Evolutionary conservation across 1,140 invertebrate species (phyloP).

Genomic region (Galleria mellonella): DNA sequence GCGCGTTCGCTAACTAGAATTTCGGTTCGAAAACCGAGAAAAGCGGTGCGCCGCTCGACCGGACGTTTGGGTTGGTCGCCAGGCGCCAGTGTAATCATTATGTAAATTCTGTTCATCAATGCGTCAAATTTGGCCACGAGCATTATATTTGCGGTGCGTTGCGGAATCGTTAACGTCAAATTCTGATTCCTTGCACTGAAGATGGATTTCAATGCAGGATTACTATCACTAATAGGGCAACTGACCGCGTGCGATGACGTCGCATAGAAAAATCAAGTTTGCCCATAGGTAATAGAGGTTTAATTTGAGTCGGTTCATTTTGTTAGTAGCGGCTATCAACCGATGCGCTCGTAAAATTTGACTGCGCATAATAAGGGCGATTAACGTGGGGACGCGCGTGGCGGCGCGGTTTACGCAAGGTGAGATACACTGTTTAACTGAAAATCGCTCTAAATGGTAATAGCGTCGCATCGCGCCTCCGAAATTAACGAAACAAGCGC

Average conservation of each 20-base stretch:
- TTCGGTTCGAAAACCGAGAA: slow-evolving; percentile 70
- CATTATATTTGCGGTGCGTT: slow-evolving; percentile 31
- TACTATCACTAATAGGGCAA: neutral
- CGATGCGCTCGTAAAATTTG: slow-evolving; percentile 64
- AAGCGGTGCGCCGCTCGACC: slow-evolving; percentile 37
- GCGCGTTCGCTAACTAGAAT: slow-evolving; percentile 69
- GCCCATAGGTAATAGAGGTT: slow-evolving; percentile 29
- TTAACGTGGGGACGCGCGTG: slow-evolving; percentile 41
- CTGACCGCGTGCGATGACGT: slow-evolving; percentile 23
- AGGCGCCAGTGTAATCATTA: slow-evolving; percentile 66
- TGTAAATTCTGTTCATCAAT: slow-evolving; percentile 58
- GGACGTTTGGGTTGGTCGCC: slow-evolving; percentile 25
- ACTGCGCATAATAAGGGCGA: slow-evolving; percentile 63
- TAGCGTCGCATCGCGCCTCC: slow-evolving; percentile 28
- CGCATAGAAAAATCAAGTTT: slow-evolving; percentile 33
- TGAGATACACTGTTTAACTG: slow-evolving; percentile 49
- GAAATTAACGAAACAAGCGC: slow-evolving; percentile 50
- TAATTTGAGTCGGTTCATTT: slow-evolving; percentile 45
- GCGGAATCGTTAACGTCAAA: slow-evolving; percentile 16
- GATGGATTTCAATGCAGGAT: no score
- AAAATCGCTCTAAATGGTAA: slow-evolving; percentile 61
- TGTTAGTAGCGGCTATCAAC: slow-evolving; percentile 51
- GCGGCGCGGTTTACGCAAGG: slow-evolving; percentile 26
- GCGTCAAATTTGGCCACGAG: slow-evolving; percentile 34
- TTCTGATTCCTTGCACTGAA: no score